Evolutionary conservation across 2,888 invertebrate genomes (phyloP), one percentile per base, ranked within the genome.

Genomic region (Eledona agricola): DNA sequence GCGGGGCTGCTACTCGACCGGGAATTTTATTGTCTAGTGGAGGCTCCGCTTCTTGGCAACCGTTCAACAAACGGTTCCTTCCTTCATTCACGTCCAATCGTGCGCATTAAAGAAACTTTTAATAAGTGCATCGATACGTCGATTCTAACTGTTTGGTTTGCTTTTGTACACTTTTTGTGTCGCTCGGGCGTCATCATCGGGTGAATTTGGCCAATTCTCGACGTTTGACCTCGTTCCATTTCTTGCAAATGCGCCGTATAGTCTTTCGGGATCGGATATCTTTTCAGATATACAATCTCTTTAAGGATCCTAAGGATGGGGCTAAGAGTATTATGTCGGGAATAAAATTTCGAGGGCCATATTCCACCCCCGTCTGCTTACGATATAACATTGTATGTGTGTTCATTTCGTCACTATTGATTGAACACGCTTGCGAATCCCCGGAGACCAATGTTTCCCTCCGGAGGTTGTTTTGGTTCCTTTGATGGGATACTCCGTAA

Each of bases 381-480:
- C n/a, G n/a, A n/a, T n/a, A n/a, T n/a, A n/a, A 10, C 19, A 9
- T 4, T 19, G 31, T 43, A 15, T 43, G 46, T 46, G 46, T 46
- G 17, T 32, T 45, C 45, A 32, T 45, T 32, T 45, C 29, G 25
- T 32, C 45, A 32, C 22, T 32, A 37, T 47, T 47, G 47, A 47
- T 47, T 37, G 37, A 47, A 37, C 5, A 20, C 37, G 35, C 35
- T 28, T 11, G 23, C 17, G 37, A 28, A 13, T 47, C 47, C 47
- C 37, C 37, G 3, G 47, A 37, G 47, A 47, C 37, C 25, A 29
- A n/a, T n/a, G n/a, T n/a, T 15, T 37, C 29, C 37, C 47, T 37
- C 7, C 15, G 23, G 25, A 10, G 23, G 4, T 17, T 31, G 23
- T 45, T 45, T 31, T 19, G 31, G 45, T 45, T 45, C 28, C 47